Evolutionary conservation across 2,888 invertebrate species (phyloP).

Genomic region (Mimumesa dahlbomi): DNA sequence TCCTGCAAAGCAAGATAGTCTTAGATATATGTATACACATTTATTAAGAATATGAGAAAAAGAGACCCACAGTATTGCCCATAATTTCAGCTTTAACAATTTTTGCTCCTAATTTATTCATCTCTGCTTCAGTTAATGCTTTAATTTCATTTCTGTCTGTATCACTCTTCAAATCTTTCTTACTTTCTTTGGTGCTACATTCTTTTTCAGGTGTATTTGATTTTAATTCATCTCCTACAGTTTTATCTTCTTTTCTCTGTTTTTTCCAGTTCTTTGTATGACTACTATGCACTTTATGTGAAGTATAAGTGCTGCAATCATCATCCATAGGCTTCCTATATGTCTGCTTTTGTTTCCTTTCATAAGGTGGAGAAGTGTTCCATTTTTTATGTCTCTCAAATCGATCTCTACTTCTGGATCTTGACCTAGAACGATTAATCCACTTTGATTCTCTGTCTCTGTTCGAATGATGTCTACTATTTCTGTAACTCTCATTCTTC

Average conservation of each 20-base stretch:
- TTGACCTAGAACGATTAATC: slow-evolving; percentile 6
- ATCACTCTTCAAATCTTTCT: slow-evolving; percentile 20
- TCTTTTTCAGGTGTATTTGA: slow-evolving; percentile 24
- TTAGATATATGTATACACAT: not conserved
- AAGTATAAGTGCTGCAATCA: slow-evolving; percentile 28
- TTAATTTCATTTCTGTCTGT: slow-evolving; percentile 41
- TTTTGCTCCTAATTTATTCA: slow-evolving; percentile 95
- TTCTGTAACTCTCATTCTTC: slow-evolving; percentile 1
- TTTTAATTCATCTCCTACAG: not conserved
- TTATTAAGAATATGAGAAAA: not conserved
- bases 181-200: slow-evolving; percentile 26
- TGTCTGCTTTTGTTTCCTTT: slow-evolving; percentile 6
- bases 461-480: not conserved
- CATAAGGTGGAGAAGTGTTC: slow-evolving; percentile 1
- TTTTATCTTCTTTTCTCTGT: slow-evolving; percentile 32
- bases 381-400: not conserved
- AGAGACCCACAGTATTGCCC: slow-evolving; percentile 85
- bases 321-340: slow-evolving; percentile 70
- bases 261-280: slow-evolving; percentile 67
- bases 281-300: slow-evolving; percentile 28
- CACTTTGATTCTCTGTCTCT: not conserved
- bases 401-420: slow-evolving; percentile 25
- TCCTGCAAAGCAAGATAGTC: slow-evolving; percentile 74
- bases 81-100: slow-evolving; percentile 96
- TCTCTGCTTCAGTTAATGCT: slow-evolving; percentile 88